Evolutionary conservation across 2,797 vertebrate genomes (phyloP), one percentile per base, ranked within the genome.

Genomic region (Chanos chanos): DNA sequence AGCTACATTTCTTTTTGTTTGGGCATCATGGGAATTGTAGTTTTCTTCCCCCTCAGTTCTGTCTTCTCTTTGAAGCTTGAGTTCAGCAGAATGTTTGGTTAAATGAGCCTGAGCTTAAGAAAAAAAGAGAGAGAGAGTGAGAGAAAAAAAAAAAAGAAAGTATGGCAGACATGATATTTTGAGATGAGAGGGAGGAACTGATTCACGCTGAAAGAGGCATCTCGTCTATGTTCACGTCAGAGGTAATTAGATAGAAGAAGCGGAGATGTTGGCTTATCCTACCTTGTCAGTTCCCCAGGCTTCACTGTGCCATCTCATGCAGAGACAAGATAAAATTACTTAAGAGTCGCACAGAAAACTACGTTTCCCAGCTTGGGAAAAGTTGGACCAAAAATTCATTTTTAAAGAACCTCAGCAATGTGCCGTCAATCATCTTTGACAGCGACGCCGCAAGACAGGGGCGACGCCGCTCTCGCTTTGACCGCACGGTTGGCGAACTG

Each of bases 211-310:
- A 30, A 52, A 31, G 50, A 27, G 41, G 39, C 62, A 41, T 56
- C 24, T 37, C 48, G 28, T 39, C 31, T 44, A 45, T 8, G 45
- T 28, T 19, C 33, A 19, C 61, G 63, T 62, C 39, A 18, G 16
- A 53, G 59, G 31, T 37, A 44, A 67, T 67, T 59, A 71, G 33
- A 45, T 36, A 37, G 18, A 33, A 16, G 36, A 51, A 57, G 37
- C 44, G 44, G 25, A 60, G 64, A 24, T 43, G 31, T 22, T 48
- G 25, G 22, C 19, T 57, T 43, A 12, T 39, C 47, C 25, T 27
- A n/a, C n/a, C n/a, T n/a, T n/a, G n/a, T n/a, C n/a, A n/a, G n/a
- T n/a, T n/a, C n/a, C n/a, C n/a, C n/a, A n/a, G n/a, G n/a, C n/a
- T n/a, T n/a, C n/a, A n/a, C n/a, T n/a, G n/a, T n/a, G n/a, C n/a